Conservation (phyloP, 1,140 invertebrate species). For the Penaeus chinensis region DNA sequence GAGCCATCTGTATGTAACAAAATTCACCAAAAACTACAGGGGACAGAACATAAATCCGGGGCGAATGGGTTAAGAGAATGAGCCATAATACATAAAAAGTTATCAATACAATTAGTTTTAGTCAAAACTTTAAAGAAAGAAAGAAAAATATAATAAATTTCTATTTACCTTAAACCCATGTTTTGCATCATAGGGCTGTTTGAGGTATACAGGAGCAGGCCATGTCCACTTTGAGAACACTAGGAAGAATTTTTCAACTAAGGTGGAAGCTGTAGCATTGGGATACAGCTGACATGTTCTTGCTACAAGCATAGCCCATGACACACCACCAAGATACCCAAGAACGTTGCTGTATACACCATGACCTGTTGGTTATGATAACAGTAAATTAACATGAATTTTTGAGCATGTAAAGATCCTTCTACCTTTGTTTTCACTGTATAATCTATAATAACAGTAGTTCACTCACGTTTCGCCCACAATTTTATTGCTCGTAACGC, state of each 20-base stretch:
- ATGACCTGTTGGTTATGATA: constrained; percentile 75
- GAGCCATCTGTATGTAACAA: too few species aligned
- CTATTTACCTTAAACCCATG: constrained; percentile 77
- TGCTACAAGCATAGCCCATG: constrained; percentile 99
- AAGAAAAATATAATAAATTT: not conserved
- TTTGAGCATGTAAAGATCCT: not conserved
- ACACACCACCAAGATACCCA: constrained; percentile 98
- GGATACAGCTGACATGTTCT: constrained; percentile 98
- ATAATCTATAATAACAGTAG: not conserved
- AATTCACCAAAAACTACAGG: too few species aligned
- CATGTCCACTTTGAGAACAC: constrained; percentile 98
- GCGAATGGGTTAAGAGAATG: not conserved
- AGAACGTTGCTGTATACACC: constrained; percentile 98
- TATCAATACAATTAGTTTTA: not conserved
- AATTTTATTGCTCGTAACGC: constrained; percentile 95
- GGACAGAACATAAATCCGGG: not conserved
- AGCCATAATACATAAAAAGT: not conserved
- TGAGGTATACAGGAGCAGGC: constrained; percentile 96
- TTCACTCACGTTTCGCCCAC: constrained; percentile 95
- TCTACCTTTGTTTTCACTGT: not conserved
- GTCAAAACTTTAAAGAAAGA: too few species aligned
- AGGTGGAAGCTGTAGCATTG: constrained; percentile 91
- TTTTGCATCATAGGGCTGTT: constrained; percentile 88
- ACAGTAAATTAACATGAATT: constrained; percentile 2
- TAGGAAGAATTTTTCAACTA: constrained; percentile 98